Evolutionary conservation across 2,888 invertebrate genomes (phyloP).

Genomic region (Pogonocherus hispidulus): DNA sequence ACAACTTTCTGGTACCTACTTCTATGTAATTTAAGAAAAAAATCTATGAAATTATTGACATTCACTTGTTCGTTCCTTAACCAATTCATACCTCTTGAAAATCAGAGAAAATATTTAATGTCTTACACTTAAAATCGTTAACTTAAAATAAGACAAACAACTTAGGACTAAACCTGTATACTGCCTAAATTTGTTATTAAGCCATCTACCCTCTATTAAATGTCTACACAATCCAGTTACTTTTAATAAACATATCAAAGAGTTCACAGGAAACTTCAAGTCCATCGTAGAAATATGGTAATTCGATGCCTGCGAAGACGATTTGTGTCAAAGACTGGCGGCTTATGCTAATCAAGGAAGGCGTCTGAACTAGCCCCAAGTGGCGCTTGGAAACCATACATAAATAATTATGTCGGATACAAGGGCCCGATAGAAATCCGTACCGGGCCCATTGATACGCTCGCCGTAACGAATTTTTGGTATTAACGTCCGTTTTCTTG

Average conservation of each 20-base stretch:
- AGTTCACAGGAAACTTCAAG: no score
- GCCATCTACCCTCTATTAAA: background rate
- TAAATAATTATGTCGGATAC: slow-evolving; percentile 4
- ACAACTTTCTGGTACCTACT: no score
- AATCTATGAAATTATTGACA: no score
- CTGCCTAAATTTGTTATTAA: background rate
- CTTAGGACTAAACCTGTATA: no score
- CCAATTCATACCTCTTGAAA: no score
- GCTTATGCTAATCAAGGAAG: slow-evolving; percentile 21
- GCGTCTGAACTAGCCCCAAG: background rate
- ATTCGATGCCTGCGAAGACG: background rate
- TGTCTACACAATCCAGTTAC: background rate
- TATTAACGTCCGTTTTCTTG: background rate
- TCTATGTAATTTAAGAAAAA: no score
- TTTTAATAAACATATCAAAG: background rate
- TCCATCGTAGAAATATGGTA: background rate
- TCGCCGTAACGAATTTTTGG: background rate
- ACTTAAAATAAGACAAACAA: no score
- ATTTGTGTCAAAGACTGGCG: background rate
- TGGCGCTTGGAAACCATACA: slow-evolving; percentile 25
- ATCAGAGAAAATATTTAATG: no score
- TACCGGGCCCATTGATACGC: background rate
- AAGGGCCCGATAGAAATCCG: background rate
- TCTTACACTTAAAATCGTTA: no score
- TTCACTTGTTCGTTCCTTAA: no score